Evolutionary conservation across 2,888 invertebrate genomes (phyloP), one percentile per base, ranked within the genome.

Genomic region (Harmothoe impar): DNA sequence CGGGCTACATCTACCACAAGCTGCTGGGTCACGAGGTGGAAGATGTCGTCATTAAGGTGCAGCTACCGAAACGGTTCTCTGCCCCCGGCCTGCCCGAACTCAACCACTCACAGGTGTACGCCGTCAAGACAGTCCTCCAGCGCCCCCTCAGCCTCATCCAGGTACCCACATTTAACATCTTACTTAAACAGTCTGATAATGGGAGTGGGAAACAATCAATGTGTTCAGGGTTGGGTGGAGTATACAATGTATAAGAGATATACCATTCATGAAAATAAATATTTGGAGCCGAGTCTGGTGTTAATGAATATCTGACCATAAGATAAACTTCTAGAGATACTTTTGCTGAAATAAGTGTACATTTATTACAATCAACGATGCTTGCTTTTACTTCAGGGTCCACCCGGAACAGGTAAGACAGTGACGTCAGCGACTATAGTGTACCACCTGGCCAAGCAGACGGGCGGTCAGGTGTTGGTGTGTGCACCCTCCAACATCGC

Each of bases 401-500:
- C 98, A 0, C 99, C 99, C 0, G 99, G 99, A 88, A 99, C 99
- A 0, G 99, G 99, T 7, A 99, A 99, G 96, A 99, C 99, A 0
- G 99, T 99, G 0, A 99, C 99, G 0, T 99, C 99, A 0, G 99
- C 99, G 0, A 99, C 99, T 0, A 99, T 99, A 93, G 99, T 99
- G 0, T 99, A 99, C 96, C 99, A 99, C 95, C 96, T 99, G 91
- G 99, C 98, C 0, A 98, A 98, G 94, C 98, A 99, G 95, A 98
- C 97, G 93, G 98, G 98, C 5, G 98, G 98, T 0, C 96, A 97
- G 62, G 99, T 99, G 0, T 96, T 99, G 0, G 99, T 99, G 0
- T 99, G 99, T 95, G 99, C 99, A 0, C 99, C 99, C 0, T 99
- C 99, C 91, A 99, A 99, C 96, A 99, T 99, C 0, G 99, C 99